Conservation (phyloP, 2,113 vertebrate genomes). For the Theristicus caerulescens region DNA sequence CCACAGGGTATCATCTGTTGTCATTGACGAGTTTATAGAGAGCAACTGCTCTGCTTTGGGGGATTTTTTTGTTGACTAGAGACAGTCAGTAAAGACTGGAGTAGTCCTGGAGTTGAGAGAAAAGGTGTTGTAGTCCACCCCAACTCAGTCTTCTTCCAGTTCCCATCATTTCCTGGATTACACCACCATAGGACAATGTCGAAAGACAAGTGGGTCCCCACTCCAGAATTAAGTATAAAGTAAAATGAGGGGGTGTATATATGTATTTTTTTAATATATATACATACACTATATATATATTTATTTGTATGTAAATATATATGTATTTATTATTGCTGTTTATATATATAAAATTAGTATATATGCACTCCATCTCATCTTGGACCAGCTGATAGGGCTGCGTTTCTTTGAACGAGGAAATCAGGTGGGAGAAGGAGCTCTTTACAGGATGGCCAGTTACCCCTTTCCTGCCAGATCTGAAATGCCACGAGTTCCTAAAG, state of each 20-base stretch:
- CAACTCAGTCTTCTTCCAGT: not conserved
- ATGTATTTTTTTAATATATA: not conserved
- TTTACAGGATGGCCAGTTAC: not conserved
- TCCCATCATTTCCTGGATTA: not conserved
- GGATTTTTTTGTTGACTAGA: not conserved
- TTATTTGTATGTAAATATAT: not conserved
- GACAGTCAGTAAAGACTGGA: not conserved
- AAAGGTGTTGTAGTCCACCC: not conserved
- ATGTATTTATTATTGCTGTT: not conserved
- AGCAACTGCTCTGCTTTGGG: not conserved
- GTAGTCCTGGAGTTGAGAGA: not conserved
- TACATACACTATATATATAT: rapidly evolving
- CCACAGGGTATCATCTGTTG: not conserved
- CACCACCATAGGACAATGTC: not conserved
- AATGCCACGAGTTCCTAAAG: not conserved
- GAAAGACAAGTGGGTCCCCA: not conserved
- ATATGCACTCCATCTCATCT: not conserved
- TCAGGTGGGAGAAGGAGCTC: not conserved
- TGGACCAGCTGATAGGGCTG: not conserved
- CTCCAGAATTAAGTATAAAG: not conserved
- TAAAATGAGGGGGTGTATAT: not conserved
- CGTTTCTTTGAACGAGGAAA: not conserved
- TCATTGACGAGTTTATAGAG: not conserved
- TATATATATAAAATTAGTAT: not conserved
- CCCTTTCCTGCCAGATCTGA: not conserved